Conservation (phyloP, 2,888 invertebrate genomes). For the Scaptomyza reducta region DNA sequence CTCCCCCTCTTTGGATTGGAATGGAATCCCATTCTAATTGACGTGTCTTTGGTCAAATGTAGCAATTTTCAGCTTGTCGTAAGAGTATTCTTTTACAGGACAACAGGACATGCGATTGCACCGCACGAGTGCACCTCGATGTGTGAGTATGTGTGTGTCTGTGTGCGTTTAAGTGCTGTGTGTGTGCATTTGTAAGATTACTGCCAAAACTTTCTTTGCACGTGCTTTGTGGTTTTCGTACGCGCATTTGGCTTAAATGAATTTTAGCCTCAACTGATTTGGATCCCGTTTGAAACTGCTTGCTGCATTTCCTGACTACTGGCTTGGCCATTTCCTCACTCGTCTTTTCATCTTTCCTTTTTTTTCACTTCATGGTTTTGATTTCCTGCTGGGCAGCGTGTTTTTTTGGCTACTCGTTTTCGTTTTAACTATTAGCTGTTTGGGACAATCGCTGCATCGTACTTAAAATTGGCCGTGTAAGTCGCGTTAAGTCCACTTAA, state of each 20-base stretch:
- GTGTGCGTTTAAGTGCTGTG: constrained; percentile 27
- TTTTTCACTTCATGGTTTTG: constrained; percentile 44
- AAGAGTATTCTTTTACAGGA: constrained; percentile 30
- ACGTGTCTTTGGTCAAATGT: constrained; percentile 73
- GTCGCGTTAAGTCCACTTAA: constrained; percentile 67
- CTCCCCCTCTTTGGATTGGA: constrained; percentile 23
- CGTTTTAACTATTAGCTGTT: constrained; percentile 58
- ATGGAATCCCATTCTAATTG: constrained; percentile 60
- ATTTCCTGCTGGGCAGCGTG: constrained; percentile 43
- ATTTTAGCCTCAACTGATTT: constrained; percentile 25
- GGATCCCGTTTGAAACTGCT: constrained; percentile 12
- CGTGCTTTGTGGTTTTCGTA: constrained; percentile 51
- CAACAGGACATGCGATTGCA: constrained; percentile 57
- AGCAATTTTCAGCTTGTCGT: constrained; percentile 48
- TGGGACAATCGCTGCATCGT: constrained; percentile 23
- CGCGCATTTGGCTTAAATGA: constrained; percentile 1
- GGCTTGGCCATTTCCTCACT: constrained; percentile 8
- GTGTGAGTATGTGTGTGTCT: constrained; percentile 12
- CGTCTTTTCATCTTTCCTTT: not conserved
- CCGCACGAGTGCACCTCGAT: constrained; percentile 59
- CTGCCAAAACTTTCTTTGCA: constrained; percentile 51
- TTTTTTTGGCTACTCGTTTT: constrained; percentile 3
- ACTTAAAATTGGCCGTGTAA: constrained; percentile 62
- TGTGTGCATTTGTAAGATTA: constrained; percentile 25
- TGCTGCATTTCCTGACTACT: constrained; percentile 33